Evolutionary conservation across 2,797 vertebrate species (phyloP).

Genomic region (Champsocephalus esox): DNA sequence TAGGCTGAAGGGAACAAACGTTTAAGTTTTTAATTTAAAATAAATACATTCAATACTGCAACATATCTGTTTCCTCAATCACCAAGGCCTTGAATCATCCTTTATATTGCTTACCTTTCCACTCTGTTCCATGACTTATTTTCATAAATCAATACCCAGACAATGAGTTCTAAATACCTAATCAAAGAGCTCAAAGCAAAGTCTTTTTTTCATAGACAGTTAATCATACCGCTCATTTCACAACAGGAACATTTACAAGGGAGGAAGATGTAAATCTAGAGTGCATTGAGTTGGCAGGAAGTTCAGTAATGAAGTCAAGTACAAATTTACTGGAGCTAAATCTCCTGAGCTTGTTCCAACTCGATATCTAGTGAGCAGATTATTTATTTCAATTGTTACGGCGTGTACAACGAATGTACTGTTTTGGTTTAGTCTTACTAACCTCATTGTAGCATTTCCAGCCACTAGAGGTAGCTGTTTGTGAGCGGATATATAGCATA

Average conservation of each 20-base stretch:
- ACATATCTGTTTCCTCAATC: slow-evolving; percentile 62
- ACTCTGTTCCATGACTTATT: slow-evolving; percentile 56
- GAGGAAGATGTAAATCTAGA: slow-evolving; percentile 41
- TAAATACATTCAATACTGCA: slow-evolving; percentile 2
- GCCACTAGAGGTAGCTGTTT: background rate
- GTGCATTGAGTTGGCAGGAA: slow-evolving; percentile 27
- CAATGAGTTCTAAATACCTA: slow-evolving; percentile 64
- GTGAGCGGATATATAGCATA: background rate
- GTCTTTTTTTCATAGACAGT: slow-evolving; percentile 51
- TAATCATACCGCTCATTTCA: slow-evolving; percentile 44
- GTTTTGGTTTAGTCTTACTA: background rate
- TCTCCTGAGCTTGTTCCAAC: slow-evolving; percentile 6
- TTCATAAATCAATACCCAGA: slow-evolving; percentile 57
- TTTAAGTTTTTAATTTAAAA: too few species aligned
- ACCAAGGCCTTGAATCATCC: slow-evolving; percentile 57
- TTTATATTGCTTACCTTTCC: slow-evolving; percentile 47
- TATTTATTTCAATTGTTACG: background rate
- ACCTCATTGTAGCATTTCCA: background rate
- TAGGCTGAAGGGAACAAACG: slow-evolving; percentile 9
- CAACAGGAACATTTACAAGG: slow-evolving; percentile 30
- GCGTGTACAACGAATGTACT: background rate
- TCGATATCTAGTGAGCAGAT: slow-evolving; percentile 1
- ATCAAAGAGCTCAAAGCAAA: slow-evolving; percentile 38
- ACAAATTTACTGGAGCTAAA: slow-evolving; percentile 21
- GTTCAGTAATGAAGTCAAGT: slow-evolving; percentile 31